Evolutionary conservation across 2,888 invertebrate species (phyloP), one percentile per base, ranked within the genome.

Genomic region (Mimumesa dahlbomi): DNA sequence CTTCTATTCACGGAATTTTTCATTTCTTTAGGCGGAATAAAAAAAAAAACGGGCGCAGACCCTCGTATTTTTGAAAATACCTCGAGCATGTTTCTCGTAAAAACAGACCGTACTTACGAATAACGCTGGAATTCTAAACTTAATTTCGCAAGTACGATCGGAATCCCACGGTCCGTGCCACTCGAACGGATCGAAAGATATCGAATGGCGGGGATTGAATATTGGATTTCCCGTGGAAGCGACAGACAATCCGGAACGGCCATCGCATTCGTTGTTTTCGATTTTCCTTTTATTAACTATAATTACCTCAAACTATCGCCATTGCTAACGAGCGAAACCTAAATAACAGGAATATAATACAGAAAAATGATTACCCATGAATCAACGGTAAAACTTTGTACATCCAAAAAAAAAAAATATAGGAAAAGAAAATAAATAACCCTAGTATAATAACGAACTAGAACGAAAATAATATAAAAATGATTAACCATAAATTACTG

Each of bases 171-270:
- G 48, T 52, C 53, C 48, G 73, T 36, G 57, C 38, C n/a, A 54
- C 57, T 56, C 46, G 59, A 70, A 48, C 65, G 56, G 38, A 61
- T 48, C 46, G 50, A 57, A 57, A 62, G 68, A 72, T 78, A 77
- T 77, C 77, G 68, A 72, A 66, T 75, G 53, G 48, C 65, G 45
- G 53, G 53, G 25, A 50, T 43, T 59, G 57, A 65, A 75, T 75
- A 77, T 78, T 63, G 63, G 68, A 72, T 78, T 75, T 78, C 72
- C 72, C 29, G 40, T 36, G 67, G 62, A 77, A 71, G 63, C 25
- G 56, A 54, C 46, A 46, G 58, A 62, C 63, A 74, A 72, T 68
- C 63, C 53, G 53, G 43, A 57, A 57, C 40, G 50, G 40, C 29
- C 38, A 43, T 6, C 36, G 48, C 52, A 70, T 72, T 64, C 22